These are phyloP conservation scores for Heloderma charlesbogerti DNA, from an alignment of 2,113 vertebrate species.

Conservation along the genomic window DNA sequence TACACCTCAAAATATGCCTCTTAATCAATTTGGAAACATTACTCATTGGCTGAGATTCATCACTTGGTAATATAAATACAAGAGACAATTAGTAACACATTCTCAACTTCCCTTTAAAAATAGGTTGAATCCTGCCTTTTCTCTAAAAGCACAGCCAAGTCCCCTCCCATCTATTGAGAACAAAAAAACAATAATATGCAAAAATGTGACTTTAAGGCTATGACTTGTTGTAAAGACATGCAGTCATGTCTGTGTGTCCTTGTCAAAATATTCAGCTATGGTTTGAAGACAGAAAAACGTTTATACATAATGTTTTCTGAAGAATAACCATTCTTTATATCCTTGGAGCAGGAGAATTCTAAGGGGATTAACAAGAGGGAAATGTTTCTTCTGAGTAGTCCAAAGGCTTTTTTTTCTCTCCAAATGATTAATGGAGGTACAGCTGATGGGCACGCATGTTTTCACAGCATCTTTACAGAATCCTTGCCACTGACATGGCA, in stretches of 20 bases:
- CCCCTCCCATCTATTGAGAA: background rate
- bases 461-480: background rate
- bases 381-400: background rate
- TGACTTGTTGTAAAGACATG: background rate
- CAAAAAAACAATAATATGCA: conserved; percentile 43
- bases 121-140: conserved; percentile 23
- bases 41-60: conserved; percentile 15
- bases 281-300: background rate
- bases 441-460: background rate
- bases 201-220: conserved; percentile 11
- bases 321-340: background rate
- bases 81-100: conserved; percentile 6
- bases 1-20: conserved; percentile 17
- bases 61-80: conserved; percentile 7
- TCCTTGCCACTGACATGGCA: background rate
- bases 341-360: background rate
- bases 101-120: conserved; percentile 33
- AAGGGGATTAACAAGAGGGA: background rate
- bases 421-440: background rate
- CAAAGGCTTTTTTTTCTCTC: background rate
- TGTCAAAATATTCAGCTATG: conserved; percentile 6
- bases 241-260: background rate
- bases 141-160: conserved; percentile 19
- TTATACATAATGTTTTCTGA: background rate
- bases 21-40: conserved; percentile 39